A percentile compares a stretch with the other conserved stretches of the same genome.
phyloP scores from a whole-genome alignment of 2,888 invertebrate species.

The Eupithecia pulchellata region DNA sequence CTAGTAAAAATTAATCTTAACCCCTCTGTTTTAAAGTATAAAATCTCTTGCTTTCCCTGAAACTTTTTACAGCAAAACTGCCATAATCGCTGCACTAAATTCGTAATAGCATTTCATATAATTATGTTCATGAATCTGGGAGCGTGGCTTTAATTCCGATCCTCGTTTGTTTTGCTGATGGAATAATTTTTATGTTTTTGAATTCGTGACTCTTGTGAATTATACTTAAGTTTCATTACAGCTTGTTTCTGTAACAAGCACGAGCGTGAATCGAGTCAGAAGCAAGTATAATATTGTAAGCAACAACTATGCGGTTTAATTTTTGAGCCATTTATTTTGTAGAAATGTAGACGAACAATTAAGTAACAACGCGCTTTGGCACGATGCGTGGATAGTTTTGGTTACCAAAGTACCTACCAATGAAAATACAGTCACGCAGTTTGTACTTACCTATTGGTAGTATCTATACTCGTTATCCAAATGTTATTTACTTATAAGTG shows the following conservation, averaged over 20 bases:
- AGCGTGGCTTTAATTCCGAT: constrained; percentile 28
- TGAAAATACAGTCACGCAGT: too few species aligned
- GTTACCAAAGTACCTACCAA: too few species aligned
- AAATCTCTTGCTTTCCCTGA: background rate
- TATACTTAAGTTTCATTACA: constrained; percentile 10
- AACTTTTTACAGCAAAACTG: constrained; percentile 36
- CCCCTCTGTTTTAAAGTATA: constrained; percentile 23
- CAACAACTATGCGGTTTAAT: background rate
- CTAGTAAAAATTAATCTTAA: constrained; percentile 3
- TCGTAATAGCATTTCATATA: constrained; percentile 52
- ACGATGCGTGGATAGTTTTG: too few species aligned
- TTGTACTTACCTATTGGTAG: too few species aligned
- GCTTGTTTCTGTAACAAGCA: background rate
- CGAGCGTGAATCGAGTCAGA: background rate
- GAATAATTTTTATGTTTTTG: constrained; percentile 16
- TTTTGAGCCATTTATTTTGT: background rate
- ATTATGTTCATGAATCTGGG: constrained; percentile 45
- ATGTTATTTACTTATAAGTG: too few species aligned
- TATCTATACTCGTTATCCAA: too few species aligned
- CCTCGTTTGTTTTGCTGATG: constrained; percentile 22
- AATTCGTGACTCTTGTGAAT: constrained; percentile 3
- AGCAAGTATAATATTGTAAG: background rate
- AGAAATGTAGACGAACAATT: background rate
- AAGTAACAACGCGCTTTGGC: background rate
- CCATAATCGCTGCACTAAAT: constrained; percentile 46